Conservation (phyloP, 2,888 invertebrate species). For the Noctua fimbriata region DNA sequence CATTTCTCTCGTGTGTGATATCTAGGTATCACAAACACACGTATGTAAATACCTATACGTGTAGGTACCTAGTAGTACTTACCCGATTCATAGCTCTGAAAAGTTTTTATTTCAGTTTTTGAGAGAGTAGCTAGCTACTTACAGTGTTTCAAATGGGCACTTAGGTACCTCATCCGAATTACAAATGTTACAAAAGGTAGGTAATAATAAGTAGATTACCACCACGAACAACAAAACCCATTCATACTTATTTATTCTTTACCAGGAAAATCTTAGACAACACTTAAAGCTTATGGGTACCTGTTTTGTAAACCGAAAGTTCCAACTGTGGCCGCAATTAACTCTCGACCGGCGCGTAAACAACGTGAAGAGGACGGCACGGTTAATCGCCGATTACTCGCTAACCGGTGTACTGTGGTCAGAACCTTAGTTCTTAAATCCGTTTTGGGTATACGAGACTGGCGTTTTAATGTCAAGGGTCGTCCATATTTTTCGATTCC, state of each 20-base stretch:
- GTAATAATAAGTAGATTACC: background rate
- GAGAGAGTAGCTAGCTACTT: background rate
- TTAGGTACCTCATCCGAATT: background rate
- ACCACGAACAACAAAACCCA: background rate
- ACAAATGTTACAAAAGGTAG: background rate
- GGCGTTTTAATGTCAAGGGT: constrained; percentile 81
- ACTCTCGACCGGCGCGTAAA: constrained; percentile 52
- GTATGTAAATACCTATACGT: background rate
- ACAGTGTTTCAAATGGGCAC: background rate
- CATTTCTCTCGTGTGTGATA: background rate
- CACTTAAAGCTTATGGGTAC: background rate
- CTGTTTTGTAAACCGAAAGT: constrained; percentile 41
- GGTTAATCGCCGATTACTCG: constrained; percentile 59
- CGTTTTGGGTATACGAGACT: constrained; percentile 74
- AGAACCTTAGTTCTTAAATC: constrained; percentile 74
- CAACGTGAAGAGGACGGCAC: constrained; percentile 49
- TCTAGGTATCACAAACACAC: background rate
- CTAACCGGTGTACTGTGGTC: constrained; percentile 59
- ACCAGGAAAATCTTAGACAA: constrained; percentile 8
- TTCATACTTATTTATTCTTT: constrained; percentile 10
- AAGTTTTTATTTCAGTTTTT: background rate
- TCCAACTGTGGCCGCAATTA: constrained; percentile 57
- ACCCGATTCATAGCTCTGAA: background rate
- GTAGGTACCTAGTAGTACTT: background rate
- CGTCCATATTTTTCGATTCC: constrained; percentile 86